phyloP scores from a whole-genome alignment of 2,888 invertebrate genomes.

The Galerucella nymphaeae region DNA sequence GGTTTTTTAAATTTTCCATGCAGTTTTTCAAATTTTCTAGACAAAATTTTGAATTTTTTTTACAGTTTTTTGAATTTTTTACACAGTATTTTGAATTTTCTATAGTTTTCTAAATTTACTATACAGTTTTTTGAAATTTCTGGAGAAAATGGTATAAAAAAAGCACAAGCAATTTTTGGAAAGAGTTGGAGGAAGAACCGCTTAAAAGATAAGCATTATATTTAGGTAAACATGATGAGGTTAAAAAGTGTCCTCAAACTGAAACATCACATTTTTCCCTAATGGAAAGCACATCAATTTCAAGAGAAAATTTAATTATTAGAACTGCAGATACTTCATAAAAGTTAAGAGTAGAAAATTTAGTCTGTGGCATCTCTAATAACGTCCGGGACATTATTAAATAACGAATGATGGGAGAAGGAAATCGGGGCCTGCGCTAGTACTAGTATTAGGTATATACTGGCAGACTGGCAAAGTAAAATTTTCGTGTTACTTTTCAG shows the following conservation, averaged over 20 bases:
- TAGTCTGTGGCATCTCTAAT: conserved; percentile 20
- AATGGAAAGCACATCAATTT: conserved; percentile 6
- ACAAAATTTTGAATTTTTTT: too few species aligned
- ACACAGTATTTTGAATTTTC: too few species aligned
- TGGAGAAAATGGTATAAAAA: too few species aligned
- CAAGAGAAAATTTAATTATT: conserved; percentile 13
- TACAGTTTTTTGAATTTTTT: too few species aligned
- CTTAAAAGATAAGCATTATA: too few species aligned
- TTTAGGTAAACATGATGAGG: not conserved
- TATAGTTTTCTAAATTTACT: too few species aligned
- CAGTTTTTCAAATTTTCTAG: too few species aligned
- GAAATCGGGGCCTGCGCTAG: conserved; percentile 22
- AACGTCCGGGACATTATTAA: conserved; percentile 25
- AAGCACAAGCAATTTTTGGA: too few species aligned
- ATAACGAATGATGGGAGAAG: conserved; percentile 14
- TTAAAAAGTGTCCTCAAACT: not conserved
- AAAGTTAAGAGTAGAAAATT: conserved; percentile 19
- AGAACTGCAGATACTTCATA: conserved; percentile 16
- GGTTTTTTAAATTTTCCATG: too few species aligned
- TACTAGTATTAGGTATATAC: not conserved
- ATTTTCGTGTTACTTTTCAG: conserved; percentile 22
- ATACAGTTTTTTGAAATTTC: too few species aligned
- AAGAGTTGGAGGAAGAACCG: too few species aligned
- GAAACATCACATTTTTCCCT: not conserved
- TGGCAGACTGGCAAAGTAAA: conserved; percentile 4